These are phyloP conservation scores for Ferrisia virgata DNA, from an alignment of 2,888 invertebrate species.

Conservation along the genomic window DNA sequence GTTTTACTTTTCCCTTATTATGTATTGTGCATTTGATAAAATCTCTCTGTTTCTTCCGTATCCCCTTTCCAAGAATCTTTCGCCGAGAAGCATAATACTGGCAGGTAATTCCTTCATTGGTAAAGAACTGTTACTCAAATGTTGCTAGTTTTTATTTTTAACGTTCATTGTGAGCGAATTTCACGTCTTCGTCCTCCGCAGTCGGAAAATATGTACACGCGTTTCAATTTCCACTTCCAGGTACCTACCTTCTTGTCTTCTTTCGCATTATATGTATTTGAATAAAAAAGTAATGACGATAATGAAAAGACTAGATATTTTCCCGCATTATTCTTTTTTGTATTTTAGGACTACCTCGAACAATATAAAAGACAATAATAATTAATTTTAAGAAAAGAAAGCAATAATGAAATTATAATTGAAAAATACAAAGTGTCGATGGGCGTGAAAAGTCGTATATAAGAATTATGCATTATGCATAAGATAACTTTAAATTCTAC, in stretches of 20 bases:
- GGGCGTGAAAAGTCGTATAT: background rate
- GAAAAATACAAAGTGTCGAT: background rate
- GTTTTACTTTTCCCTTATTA: no score
- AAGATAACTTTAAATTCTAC: background rate
- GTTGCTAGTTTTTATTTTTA: no score
- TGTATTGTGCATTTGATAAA: no score
- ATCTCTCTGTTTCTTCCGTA: no score
- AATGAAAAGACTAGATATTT: background rate
- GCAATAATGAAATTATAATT: background rate
- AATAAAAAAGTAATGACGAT: background rate
- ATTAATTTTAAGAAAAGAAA: background rate
- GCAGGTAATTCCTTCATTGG: no score
- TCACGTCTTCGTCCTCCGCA: no score
- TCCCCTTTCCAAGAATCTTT: no score
- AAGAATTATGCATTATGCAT: constrained; percentile 1
- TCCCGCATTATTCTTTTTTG: background rate
- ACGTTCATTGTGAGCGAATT: no score
- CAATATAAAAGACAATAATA: background rate
- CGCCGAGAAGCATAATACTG: no score
- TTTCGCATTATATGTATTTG: background rate
- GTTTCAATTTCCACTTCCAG: background rate
- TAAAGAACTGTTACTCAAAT: no score
- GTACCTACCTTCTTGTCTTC: background rate
- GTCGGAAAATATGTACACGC: no score
- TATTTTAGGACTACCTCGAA: background rate